A percentile compares a stretch with the other conserved stretches of the same genome.
These are phyloP conservation scores for Podarcis lilfordi DNA, from an alignment of 2,797 vertebrate genomes.

Conservation along the genomic window DNA sequence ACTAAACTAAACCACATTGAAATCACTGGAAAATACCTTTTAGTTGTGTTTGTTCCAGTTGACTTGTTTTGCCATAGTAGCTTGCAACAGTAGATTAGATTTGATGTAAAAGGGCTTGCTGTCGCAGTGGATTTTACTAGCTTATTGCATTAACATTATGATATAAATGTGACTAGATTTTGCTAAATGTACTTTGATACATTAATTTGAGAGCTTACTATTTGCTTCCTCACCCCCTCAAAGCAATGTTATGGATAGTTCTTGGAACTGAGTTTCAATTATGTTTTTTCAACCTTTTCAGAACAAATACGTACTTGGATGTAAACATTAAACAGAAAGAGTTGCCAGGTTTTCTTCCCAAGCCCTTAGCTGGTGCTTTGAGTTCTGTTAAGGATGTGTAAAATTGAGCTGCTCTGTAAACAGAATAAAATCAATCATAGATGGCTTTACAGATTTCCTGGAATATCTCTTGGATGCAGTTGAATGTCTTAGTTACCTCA, in stretches of 20 bases:
- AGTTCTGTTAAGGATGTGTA: constrained; percentile 48
- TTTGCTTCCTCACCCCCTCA: constrained; percentile 20
- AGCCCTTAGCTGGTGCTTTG: constrained; percentile 35
- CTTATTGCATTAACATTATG: not conserved
- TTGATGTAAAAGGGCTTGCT: not conserved
- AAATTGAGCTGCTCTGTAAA: constrained; percentile 21
- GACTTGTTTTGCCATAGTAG: not conserved
- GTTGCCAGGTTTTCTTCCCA: constrained; percentile 52
- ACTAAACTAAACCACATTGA: not conserved
- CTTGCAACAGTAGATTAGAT: not conserved
- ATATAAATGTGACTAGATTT: not conserved
- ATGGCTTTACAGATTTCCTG: constrained; percentile 35
- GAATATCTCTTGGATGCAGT: constrained; percentile 17
- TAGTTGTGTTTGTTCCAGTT: not conserved
- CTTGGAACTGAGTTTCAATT: constrained; percentile 44
- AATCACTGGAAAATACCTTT: not conserved
- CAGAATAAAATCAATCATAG: constrained; percentile 36
- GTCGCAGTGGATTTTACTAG: not conserved
- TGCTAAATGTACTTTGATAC: not conserved
- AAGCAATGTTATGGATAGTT: constrained; percentile 8
- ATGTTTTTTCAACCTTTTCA: constrained; percentile 55
- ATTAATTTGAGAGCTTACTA: not conserved
- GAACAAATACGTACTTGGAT: constrained; percentile 51
- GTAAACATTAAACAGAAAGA: constrained; percentile 46
- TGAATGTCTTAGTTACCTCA: constrained; percentile 4